phyloP scores from a whole-genome alignment of 2,888 invertebrate genomes.

The Eumacrocentrus americanus region DNA sequence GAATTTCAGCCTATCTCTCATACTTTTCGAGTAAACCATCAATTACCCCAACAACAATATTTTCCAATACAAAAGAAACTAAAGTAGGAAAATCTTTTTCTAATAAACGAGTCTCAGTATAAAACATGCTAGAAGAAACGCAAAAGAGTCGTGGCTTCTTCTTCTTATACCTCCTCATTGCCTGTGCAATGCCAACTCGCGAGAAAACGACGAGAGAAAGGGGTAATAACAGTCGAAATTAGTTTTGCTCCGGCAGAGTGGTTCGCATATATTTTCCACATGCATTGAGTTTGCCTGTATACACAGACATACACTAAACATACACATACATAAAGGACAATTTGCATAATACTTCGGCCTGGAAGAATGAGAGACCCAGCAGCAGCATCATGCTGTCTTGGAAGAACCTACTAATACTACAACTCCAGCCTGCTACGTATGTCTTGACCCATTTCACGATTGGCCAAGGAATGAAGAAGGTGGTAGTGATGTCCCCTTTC shows the following conservation, averaged over 20 bases:
- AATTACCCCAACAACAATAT: too few relatives aligned
- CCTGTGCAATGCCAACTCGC: conserved; percentile 12
- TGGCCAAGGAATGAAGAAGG: conserved; percentile 31
- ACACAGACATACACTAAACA: too few relatives aligned
- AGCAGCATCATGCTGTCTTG: conserved; percentile 25
- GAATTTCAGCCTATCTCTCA: too few relatives aligned
- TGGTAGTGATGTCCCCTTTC: conserved; percentile 4
- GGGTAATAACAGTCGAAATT: conserved; percentile 37
- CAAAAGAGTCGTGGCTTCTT: conserved; percentile 2
- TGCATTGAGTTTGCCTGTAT: background rate
- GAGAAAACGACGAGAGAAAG: background rate
- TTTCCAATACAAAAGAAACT: too few relatives aligned
- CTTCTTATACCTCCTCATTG: conserved; percentile 17
- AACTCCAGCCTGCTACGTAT: conserved; percentile 37
- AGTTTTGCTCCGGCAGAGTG: conserved; percentile 27
- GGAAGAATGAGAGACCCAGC: background rate
- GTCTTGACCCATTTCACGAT: conserved; percentile 55
- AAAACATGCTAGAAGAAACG: too few relatives aligned
- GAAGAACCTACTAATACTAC: conserved; percentile 18
- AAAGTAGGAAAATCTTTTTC: too few relatives aligned
- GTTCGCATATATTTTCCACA: background rate
- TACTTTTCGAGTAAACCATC: too few relatives aligned
- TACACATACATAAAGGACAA: conserved; percentile 17
- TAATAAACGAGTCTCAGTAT: too few relatives aligned
- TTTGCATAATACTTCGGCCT: conserved; percentile 32